Base-by-base conservation (phyloP, 2,113 vertebrate genomes). In the Alligator sinensis region DNA sequence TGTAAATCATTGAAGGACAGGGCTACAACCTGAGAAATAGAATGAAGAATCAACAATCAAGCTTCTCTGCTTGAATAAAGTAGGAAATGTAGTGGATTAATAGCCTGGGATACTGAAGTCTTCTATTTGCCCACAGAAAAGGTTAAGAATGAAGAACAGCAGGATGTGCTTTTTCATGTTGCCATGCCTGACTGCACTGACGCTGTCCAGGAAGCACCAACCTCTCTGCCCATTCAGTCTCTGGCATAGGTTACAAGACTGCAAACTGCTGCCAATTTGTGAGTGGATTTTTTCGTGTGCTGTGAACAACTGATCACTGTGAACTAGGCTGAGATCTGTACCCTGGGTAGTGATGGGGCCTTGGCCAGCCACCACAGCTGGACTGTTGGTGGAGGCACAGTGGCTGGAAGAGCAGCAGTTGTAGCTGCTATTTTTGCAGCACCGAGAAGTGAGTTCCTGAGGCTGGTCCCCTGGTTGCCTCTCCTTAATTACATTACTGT, bases 61-160 rank as follows among this genome's bases (percentile, higher is more conserved):
- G 47, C 47, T 47, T 47, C 47, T 47, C 47, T 57, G 28, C 76
- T 95, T 93, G 59, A 54, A 14, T 3, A 86, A 80, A 68, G 55
- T 47, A 3, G 27, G 66, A 88, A 47, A 0, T 83, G 81, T 81
- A 87, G 38, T 91, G 80, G 78, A 72, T 25, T 74, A 54, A 55
- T 22, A 70, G 70, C 4, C 75, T 82, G 87, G 91, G 95, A 93
- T 88, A 55, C 59, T 92, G 85, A 82, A 96, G 89, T 77, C 10
- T 64, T 93, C 5, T 61, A n/a, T 89, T 89, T 92, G 63, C 30
- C 63, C n/a, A 63, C 59, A 86, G 75, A 47, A 80, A 28, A 81
- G 21, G 70, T 82, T 92, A 28, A 34, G 27, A 59, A 30, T 82
- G 85, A 76, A 84, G 64, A 89, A 89, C 82, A 75, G 27, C 70